A percentile compares a stretch with the other conserved stretches of the same genome.
Conservation (phyloP, 2,797 vertebrate genomes). For the Ptychobarbus kaznakovi region DNA sequence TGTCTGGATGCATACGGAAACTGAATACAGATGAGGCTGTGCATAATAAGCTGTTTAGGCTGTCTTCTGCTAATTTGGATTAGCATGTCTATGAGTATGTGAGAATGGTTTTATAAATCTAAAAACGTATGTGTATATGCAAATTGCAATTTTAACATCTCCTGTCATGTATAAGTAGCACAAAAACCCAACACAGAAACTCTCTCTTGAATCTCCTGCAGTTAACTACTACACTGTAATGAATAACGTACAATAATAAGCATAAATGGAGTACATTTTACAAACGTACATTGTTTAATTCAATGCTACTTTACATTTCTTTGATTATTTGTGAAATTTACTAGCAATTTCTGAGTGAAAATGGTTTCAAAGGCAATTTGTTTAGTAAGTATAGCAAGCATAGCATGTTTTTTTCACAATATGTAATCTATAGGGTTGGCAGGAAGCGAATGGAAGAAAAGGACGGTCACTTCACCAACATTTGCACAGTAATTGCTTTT, state of each 20-base stretch:
- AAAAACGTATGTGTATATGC: not conserved
- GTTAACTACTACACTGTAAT: not conserved
- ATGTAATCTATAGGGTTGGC: not conserved
- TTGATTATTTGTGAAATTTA: not conserved
- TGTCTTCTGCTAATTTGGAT: not conserved
- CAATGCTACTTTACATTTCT: not conserved
- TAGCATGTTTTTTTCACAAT: not conserved
- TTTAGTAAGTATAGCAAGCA: too few relatives aligned
- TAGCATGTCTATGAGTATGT: not conserved
- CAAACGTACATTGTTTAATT: too few relatives aligned
- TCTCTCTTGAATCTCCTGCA: not conserved
- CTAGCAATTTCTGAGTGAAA: not conserved
- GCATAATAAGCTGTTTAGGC: not conserved
- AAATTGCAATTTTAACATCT: not conserved
- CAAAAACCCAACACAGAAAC: not conserved
- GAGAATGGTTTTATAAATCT: not conserved
- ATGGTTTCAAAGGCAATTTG: not conserved
- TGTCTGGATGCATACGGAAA: not conserved
- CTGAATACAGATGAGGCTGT: not conserved
- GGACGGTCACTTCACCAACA: not conserved
- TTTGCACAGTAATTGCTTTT: conserved; percentile 26
- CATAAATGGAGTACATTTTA: not conserved
- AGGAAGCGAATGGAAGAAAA: not conserved
- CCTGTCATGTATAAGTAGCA: not conserved
- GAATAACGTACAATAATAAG: not conserved